Conservation (phyloP, 2,113 vertebrate genomes). For the Planiliza haematocheilus region DNA sequence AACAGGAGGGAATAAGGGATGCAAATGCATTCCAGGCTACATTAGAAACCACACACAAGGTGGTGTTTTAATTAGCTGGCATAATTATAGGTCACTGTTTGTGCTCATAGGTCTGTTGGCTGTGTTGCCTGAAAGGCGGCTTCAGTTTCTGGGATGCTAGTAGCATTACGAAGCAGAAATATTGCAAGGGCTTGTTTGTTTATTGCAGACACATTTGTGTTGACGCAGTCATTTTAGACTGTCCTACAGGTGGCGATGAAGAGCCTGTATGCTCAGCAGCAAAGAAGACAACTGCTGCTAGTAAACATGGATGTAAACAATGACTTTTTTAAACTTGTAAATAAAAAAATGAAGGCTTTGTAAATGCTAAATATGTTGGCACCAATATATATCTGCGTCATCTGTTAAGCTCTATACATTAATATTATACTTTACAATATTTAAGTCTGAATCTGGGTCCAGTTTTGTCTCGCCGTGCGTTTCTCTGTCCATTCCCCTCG, state of each 20-base stretch:
- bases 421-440: too few relatives aligned
- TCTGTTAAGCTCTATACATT: too few relatives aligned
- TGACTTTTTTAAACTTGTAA: too few relatives aligned
- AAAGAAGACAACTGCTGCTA: background rate
- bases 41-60: slow-evolving; percentile 50
- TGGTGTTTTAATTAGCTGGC: slow-evolving; percentile 62
- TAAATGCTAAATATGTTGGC: background rate
- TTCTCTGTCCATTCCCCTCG: slow-evolving; percentile 24
- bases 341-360: background rate
- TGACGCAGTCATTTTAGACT: background rate
- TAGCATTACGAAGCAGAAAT: background rate
- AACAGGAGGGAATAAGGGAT: slow-evolving; percentile 51
- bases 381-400: too few relatives aligned
- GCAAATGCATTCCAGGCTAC: slow-evolving; percentile 63
- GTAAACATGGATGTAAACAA: background rate
- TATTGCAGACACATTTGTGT: background rate
- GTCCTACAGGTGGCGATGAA: slow-evolving; percentile 5
- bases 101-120: slow-evolving; percentile 35
- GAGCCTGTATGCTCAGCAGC: background rate
- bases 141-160: background rate
- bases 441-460: background rate
- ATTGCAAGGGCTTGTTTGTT: background rate
- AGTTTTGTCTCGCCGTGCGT: background rate
- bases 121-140: background rate
- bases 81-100: slow-evolving; percentile 59